Conservation (phyloP, 2,888 invertebrate species). For the Odontomyia ornata region DNA sequence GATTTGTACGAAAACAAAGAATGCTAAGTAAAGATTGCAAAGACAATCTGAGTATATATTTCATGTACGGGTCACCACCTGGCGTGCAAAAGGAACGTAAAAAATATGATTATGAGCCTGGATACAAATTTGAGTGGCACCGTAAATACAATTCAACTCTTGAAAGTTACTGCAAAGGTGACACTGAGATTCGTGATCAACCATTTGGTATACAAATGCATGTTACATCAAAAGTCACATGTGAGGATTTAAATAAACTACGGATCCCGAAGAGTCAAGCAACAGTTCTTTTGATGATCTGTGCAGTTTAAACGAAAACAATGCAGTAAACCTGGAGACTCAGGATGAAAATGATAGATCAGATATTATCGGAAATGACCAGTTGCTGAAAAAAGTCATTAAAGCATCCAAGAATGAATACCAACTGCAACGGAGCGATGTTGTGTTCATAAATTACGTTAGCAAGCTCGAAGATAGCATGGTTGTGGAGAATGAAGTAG, state of each 20-base stretch:
- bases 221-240: conserved; percentile 99
- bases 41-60: conserved; percentile 96
- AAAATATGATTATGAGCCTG: conserved; percentile 92
- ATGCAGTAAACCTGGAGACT: too few species aligned
- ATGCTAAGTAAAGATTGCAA: conserved; percentile 98
- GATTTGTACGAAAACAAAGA: conserved; percentile 96
- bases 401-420: conserved; percentile 70
- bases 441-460: conserved; percentile 75
- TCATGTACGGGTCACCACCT: conserved; percentile 99
- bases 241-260: too few species aligned
- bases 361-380: conserved; percentile 82
- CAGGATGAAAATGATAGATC: conserved; percentile 73
- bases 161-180: conserved; percentile 97
- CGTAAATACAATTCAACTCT: conserved; percentile 98
- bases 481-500: conserved; percentile 74
- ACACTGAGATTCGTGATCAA: conserved; percentile 97
- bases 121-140: conserved; percentile 99
- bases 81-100: conserved; percentile 93
- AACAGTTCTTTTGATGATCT: too few species aligned
- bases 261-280: too few species aligned
- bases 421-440: conserved; percentile 76
- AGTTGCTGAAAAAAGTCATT: conserved; percentile 68
- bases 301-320: too few species aligned
- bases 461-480: conserved; percentile 72
- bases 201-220: conserved; percentile 98